phyloP scores from a whole-genome alignment of 2,888 invertebrate genomes.

The Cephus nigrinus region DNA sequence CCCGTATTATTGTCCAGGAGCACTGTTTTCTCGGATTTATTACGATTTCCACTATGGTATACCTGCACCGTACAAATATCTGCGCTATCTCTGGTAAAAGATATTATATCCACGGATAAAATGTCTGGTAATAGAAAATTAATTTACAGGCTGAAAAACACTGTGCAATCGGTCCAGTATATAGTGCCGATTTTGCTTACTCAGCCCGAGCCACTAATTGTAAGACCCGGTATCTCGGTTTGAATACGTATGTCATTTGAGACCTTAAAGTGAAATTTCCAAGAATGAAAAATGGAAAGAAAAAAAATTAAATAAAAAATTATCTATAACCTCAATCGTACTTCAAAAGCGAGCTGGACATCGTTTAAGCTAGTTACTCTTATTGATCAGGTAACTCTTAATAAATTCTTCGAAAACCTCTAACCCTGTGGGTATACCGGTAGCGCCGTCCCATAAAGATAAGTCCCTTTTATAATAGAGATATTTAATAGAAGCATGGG shows the following conservation, averaged over 20 bases:
- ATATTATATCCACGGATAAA: neutral
- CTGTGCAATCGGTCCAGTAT: neutral
- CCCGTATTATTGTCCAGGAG: neutral
- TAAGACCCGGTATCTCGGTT: no score
- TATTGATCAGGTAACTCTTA: neutral
- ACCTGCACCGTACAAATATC: neutral
- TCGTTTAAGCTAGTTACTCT: no score
- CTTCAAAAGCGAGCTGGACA: no score
- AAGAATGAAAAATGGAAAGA: no score
- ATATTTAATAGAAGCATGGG: neutral
- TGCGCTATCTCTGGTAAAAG: neutral
- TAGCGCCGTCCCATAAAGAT: conserved; percentile 3
- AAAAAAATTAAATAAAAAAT: no score
- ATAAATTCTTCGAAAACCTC: neutral
- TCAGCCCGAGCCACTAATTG: no score
- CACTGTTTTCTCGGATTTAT: neutral
- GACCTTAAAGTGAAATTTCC: no score
- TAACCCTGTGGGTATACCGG: neutral
- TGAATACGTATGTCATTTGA: no score
- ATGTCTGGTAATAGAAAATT: neutral
- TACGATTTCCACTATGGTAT: neutral
- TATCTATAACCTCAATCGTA: no score
- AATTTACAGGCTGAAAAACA: neutral
- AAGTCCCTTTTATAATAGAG: neutral
- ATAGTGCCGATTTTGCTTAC: no score